Evolutionary conservation across 2,113 vertebrate species (phyloP).

Genomic region (Perca flavescens): DNA sequence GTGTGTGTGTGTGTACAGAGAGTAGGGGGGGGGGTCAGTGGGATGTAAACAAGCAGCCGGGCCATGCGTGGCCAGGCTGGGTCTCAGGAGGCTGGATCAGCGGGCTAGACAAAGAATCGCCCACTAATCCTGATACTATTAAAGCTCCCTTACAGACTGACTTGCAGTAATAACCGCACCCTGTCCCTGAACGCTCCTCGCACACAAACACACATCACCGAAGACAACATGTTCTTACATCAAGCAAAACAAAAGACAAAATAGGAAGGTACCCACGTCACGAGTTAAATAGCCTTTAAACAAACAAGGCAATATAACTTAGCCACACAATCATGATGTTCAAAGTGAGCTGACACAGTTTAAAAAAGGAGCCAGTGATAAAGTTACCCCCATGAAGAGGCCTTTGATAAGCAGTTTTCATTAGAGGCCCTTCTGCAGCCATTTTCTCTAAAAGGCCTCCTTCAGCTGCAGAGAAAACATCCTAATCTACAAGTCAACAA

Average conservation of each 20-base stretch:
- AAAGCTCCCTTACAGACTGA: conserved; percentile 56
- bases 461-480: conserved; percentile 28
- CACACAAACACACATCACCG: neutral
- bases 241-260: conserved; percentile 41
- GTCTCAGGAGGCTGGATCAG: conserved; percentile 54
- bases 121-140: conserved; percentile 67
- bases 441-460: neutral
- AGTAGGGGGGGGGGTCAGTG: neutral
- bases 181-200: conserved; percentile 6
- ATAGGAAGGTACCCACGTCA: neutral
- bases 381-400: conserved; percentile 26
- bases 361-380: conserved; percentile 38
- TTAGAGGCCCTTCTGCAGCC: neutral
- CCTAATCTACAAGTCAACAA: neutral
- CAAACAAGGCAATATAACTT: neutral
- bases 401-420: conserved; percentile 19
- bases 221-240: conserved; percentile 10
- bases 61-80: conserved; percentile 1
- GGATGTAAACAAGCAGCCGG: conserved; percentile 52
- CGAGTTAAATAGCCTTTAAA: conserved; percentile 20
- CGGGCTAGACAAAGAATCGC: conserved; percentile 69
- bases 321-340: neutral
- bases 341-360: neutral
- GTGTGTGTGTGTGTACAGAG: neutral
- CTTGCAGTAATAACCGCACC: conserved; percentile 31